Evolutionary conservation across 2,888 invertebrate species (phyloP), one percentile per base, ranked within the genome.

Genomic region (Caenorhabditis macrosperma): DNA sequence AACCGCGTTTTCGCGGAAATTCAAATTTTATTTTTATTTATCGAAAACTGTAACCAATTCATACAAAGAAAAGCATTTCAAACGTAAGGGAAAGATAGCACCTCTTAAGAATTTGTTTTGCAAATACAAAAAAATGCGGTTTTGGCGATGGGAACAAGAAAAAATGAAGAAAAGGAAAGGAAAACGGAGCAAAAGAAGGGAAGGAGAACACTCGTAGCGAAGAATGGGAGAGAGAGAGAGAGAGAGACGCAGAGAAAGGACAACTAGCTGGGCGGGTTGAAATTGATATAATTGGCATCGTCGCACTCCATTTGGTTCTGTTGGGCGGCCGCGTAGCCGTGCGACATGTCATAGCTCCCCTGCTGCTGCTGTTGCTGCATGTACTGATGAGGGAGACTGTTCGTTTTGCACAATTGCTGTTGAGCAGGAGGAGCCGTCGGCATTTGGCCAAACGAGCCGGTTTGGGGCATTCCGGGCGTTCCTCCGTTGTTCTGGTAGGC

Each of bases 271-370:
- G 77, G 77, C 22, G 78, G 78, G 52, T 78, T 72, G 41, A 78
- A 78, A 33, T 66, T 78, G 33, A 78, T 78, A 33, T 72, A 78
- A 50, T 71, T 78, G 24, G 64, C 60, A 26, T 80, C 80, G 48
- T 80, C 80, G 41, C 75, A 80, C 50, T 81, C 76, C 81, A 81
- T 76, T 38, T 76, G 81, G 33, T 68, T 66, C 48, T 68, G 63
- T 20, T 63, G 46, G 1, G 54, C 44, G 12, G 64, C 30, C 28
- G 33, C 59, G 22, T 61, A 59, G 20, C 54, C 44, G 33, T 63
- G 63, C 48, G 48, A 24, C 72, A 63, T 44, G 20, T 78, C 66
- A 48, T 80, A 72, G 24, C 60, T 54, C 63, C n/a, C n/a, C n/a
- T n/a, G n/a, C n/a, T n/a, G n/a, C n/a, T n/a, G n/a, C n/a, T n/a